phyloP scores from a whole-genome alignment of 2,113 vertebrate genomes.

The Narcine bancroftii region DNA sequence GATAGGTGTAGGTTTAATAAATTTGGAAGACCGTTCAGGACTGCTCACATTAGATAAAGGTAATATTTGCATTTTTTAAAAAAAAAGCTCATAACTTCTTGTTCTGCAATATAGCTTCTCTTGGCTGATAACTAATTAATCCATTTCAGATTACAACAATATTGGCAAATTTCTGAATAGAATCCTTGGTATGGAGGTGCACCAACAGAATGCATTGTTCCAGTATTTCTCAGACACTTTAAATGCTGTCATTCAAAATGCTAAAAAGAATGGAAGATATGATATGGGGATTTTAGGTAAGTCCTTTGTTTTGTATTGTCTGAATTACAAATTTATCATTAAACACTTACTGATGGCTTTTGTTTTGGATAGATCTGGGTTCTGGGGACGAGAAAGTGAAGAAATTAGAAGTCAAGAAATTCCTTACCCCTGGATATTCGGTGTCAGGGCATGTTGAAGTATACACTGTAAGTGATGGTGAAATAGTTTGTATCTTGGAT shows the following conservation, averaged over 20 bases:
- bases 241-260: conserved; percentile 87
- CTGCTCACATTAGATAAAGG: conserved; percentile 88
- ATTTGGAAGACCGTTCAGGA: conserved; percentile 83
- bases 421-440: conserved; percentile 90
- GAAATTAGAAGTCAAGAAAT: conserved; percentile 84
- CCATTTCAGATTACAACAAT: conserved; percentile 87
- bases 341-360: conserved; percentile 26
- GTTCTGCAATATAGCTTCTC: background rate
- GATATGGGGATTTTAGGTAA: conserved; percentile 97
- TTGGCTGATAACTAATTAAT: background rate
- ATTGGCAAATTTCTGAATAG: conserved; percentile 96
- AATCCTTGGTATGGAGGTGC: conserved; percentile 94
- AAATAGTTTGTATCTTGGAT: conserved; percentile 1
- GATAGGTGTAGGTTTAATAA: conserved; percentile 91
- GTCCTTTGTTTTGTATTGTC: conserved; percentile 37
- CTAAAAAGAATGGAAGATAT: conserved; percentile 90
- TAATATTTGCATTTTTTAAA: conserved; percentile 47
- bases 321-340: background rate
- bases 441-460: conserved; percentile 90
- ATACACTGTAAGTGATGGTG: conserved; percentile 68
- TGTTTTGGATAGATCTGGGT: conserved; percentile 69
- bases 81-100: background rate
- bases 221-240: conserved; percentile 95
- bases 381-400: conserved; percentile 95
- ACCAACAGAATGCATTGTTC: conserved; percentile 93